phyloP scores from a whole-genome alignment of 2,797 vertebrate species.

The Ficedula albicollis region DNA sequence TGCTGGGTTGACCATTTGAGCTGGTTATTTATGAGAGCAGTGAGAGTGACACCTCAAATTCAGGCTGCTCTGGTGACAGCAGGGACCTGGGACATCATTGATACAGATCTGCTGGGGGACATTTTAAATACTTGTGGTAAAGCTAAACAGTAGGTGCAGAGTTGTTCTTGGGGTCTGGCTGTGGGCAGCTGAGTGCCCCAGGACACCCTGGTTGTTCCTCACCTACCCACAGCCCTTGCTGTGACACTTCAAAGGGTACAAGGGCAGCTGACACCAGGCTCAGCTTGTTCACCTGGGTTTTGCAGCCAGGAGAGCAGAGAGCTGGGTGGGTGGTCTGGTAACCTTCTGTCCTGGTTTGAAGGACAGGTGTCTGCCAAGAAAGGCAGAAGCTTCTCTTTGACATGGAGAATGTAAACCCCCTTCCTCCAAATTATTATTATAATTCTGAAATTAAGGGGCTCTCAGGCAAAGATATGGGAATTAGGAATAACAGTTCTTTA shows the following conservation, averaged over 20 bases:
- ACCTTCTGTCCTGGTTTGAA: too few species aligned
- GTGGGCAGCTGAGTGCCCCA: neutral
- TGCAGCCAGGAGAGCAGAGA: neutral
- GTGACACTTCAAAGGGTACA: neutral
- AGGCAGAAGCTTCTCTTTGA: too few species aligned
- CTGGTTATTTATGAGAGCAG: neutral
- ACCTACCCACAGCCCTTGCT: neutral
- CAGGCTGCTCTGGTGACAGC: neutral
- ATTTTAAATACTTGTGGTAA: neutral
- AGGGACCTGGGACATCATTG: neutral
- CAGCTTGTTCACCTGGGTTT: accelerated
- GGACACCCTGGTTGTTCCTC: too few species aligned
- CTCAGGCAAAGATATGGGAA: too few species aligned
- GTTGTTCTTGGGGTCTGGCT: neutral
- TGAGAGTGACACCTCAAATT: accelerated
- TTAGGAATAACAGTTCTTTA: too few species aligned
- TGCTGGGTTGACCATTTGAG: neutral
- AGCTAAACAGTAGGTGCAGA: neutral
- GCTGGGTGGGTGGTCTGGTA: neutral
- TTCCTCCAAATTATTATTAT: too few species aligned
- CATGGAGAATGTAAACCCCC: too few species aligned
- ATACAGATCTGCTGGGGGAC: neutral
- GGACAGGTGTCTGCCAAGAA: too few species aligned
- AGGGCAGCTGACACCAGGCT: neutral
- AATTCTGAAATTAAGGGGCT: too few species aligned